Base-by-base conservation (phyloP, 2,113 vertebrate genomes). In the Genyomyrus donnyi region DNA sequence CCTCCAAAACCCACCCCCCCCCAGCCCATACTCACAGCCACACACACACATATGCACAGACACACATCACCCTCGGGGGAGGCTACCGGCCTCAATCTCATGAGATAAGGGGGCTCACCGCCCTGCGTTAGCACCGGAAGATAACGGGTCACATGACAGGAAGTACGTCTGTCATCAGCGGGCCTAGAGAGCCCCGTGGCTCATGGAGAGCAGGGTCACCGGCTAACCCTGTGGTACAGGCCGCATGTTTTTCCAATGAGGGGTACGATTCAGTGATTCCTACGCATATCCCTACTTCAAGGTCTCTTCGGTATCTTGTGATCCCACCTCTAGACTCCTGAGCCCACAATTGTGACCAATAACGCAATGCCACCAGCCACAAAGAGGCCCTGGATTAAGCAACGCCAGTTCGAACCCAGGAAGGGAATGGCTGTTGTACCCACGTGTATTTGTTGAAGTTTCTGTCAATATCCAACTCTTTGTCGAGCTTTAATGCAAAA, bases 1-100 rank as follows among this genome's bases (percentile, higher is more conserved):
- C 93, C 93, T 93, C 93, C 92, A 94, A 35, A 50, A 53, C 5
- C 13, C 48, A 9, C 19, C 53, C 17, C 52, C 53, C 62, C 62
- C 31, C 39, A 19, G 48, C 56, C 62, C 42, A 9, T 8, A n/a
- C 46, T 39, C 88, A 86, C 19, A 21, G 19, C 53, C 88, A 31
- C 70, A 77, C 74, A 77, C 35, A 24, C 88, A 19, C 31, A 77
- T 11, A 80, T 39, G 24, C 46, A 46, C 46, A 24, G 56, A 21
- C 86, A 52, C 74, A 19, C 74, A 80, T 42, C 74, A 80, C 74
- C 74, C 74, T 42, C 0, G 13, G 35, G 74, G 89, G 9, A 2
- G 56, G 42, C 27, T 10, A 15, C 31, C 8, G 8, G 13, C 52
- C 21, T 3, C 74, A 77, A 4, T 39, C 74, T 15, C 13, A 15